These are phyloP conservation scores for Euura saliciscinereae DNA, from an alignment of 1,140 invertebrate genomes.

Conservation along the genomic window DNA sequence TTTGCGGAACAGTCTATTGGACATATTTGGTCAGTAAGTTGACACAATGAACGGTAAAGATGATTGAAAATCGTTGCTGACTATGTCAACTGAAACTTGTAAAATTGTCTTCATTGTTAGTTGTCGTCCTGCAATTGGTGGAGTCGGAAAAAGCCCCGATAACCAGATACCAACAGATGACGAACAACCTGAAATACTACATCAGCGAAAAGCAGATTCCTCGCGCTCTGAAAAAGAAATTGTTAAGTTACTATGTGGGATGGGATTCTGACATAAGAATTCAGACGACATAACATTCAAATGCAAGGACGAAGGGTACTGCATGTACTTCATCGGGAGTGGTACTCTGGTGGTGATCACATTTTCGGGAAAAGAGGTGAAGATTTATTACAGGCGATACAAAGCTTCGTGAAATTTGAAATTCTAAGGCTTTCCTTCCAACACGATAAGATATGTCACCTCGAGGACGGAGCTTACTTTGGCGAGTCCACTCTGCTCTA, in stretches of 20 bases:
- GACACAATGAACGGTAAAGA: constrained; percentile 1
- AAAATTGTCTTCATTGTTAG: constrained; percentile 20
- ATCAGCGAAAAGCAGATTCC: constrained; percentile 39
- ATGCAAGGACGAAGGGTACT: constrained; percentile 55
- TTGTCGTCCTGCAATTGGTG: constrained; percentile 38
- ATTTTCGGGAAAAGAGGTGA: constrained; percentile 60
- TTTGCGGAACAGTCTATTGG: constrained; percentile 37
- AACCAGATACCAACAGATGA: constrained; percentile 43
- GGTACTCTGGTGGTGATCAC: constrained; percentile 64
- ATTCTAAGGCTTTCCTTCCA: too few relatives aligned
- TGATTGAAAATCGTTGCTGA: not conserved
- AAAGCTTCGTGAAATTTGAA: too few relatives aligned
- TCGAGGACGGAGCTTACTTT: constrained; percentile 59
- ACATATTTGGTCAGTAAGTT: constrained; percentile 42
- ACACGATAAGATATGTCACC: constrained; percentile 52
- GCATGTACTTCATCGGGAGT: constrained; percentile 64
- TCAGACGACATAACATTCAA: constrained; percentile 56
- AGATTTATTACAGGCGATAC: too few relatives aligned
- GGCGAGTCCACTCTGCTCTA: constrained; percentile 52
- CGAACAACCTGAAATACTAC: constrained; percentile 39
- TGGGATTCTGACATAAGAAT: too few relatives aligned
- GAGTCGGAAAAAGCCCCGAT: constrained; percentile 38
- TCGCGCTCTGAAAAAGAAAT: constrained; percentile 29
- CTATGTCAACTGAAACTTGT: not conserved
- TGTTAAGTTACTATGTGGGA: constrained; percentile 44